Conservation (phyloP, 2,113 vertebrate species). For the Microcebus lehilahytsara region DNA sequence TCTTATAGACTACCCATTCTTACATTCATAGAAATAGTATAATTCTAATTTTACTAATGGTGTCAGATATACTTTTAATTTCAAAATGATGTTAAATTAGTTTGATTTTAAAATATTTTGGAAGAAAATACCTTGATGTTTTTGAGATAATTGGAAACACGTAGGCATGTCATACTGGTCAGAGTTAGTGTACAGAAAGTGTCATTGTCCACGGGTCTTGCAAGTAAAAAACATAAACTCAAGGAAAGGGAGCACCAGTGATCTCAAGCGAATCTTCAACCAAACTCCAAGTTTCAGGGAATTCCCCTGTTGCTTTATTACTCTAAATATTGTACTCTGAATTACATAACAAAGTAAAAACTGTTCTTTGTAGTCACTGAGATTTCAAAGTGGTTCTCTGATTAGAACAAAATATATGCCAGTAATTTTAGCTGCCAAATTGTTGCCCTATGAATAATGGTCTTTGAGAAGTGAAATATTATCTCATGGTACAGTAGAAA, state of each 20-base stretch:
- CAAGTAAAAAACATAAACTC: not conserved
- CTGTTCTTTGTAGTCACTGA: not conserved
- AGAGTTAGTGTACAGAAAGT: not conserved
- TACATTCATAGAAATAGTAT: not conserved
- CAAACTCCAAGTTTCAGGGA: not conserved
- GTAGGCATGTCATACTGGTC: not conserved
- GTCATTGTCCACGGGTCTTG: not conserved
- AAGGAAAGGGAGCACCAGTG: not conserved
- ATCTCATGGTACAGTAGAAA: not conserved
- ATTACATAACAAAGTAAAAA: not conserved
- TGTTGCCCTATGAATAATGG: not conserved
- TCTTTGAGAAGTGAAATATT: not conserved
- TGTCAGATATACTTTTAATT: not conserved
- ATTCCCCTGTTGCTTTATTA: not conserved
- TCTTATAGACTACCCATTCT: not conserved
- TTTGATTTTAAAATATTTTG: constrained; percentile 34
- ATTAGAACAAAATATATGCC: not conserved
- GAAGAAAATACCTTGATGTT: not conserved
- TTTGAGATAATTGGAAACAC: not conserved
- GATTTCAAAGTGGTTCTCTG: not conserved
- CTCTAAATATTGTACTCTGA: not conserved
- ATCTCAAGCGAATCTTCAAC: not conserved
- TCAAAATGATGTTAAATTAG: not conserved
- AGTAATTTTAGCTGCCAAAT: not conserved
- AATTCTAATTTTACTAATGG: not conserved